phyloP scores from a whole-genome alignment of 2,888 invertebrate genomes.

The Spatulosminthurus flaviceps region DNA sequence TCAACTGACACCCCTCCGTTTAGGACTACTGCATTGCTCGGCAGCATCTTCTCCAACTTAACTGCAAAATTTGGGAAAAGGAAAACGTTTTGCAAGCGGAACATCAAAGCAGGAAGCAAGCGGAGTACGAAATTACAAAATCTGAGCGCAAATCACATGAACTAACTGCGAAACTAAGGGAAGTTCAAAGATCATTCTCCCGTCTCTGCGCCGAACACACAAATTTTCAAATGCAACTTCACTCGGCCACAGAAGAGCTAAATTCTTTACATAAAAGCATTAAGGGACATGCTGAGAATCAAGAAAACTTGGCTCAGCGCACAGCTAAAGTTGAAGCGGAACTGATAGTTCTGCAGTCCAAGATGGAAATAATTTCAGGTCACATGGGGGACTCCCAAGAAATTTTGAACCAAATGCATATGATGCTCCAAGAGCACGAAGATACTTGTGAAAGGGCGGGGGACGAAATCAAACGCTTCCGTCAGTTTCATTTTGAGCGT shows the following conservation, averaged over 20 bases:
- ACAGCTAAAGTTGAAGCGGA: neutral
- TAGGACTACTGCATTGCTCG: neutral
- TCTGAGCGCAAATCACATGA: neutral
- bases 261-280: neutral
- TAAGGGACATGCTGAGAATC: neutral
- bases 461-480: neutral
- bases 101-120: neutral
- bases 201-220: neutral
- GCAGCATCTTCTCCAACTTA: neutral
- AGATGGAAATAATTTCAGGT: neutral
- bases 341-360: neutral
- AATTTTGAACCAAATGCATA: neutral
- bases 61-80: neutral
- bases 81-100: neutral
- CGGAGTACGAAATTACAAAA: neutral
- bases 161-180: neutral
- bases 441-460: neutral
- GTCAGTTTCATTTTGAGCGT: constrained; percentile 12
- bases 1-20: too few relatives aligned
- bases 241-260: neutral
- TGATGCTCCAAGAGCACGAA: constrained; percentile 6
- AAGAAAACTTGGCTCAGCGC: neutral
- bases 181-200: neutral
- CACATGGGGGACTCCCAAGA: neutral
- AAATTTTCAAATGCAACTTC: neutral